These are phyloP conservation scores for Mallotus villosus DNA, from an alignment of 2,797 vertebrate species.

Conservation along the genomic window DNA sequence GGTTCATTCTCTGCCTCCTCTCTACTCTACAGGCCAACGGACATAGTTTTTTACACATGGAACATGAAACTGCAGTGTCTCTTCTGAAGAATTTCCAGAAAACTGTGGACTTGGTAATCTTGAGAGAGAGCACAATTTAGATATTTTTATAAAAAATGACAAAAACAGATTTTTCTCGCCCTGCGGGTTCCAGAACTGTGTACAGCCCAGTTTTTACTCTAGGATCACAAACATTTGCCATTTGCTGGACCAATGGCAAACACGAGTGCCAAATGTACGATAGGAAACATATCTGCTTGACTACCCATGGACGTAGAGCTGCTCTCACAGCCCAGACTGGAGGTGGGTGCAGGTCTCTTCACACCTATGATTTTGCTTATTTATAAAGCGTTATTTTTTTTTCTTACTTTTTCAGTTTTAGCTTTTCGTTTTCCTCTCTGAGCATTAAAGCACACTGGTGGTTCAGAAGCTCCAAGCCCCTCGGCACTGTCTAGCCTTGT, in stretches of 20 bases:
- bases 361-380: slow-evolving; percentile 36
- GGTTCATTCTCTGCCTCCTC: slow-evolving; percentile 57
- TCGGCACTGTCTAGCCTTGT: slow-evolving; percentile 88
- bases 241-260: slow-evolving; percentile 99
- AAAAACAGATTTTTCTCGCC: slow-evolving; percentile 45
- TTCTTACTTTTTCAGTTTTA: slow-evolving; percentile 79
- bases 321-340: slow-evolving; percentile 83
- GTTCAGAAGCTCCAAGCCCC: slow-evolving; percentile 80
- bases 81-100: slow-evolving; percentile 99
- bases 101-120: slow-evolving; percentile 98
- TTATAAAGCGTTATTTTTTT: slow-evolving; percentile 42
- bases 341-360: slow-evolving; percentile 75
- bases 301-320: background rate
- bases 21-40: slow-evolving; percentile 88
- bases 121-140: slow-evolving; percentile 97
- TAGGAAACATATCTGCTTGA: slow-evolving; percentile 80
- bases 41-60: slow-evolving; percentile 99
- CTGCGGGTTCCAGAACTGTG: slow-evolving; percentile 57
- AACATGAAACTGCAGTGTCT: slow-evolving; percentile 97
- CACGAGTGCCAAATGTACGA: slow-evolving; percentile 96
- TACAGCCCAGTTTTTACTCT: slow-evolving; percentile 56
- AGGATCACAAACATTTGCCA: slow-evolving; percentile 82
- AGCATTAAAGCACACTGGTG: slow-evolving; percentile 85
- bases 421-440: slow-evolving; percentile 75
- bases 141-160: slow-evolving; percentile 71